These are phyloP conservation scores for honey bee (Apis mellifera) DNA, from an alignment of 1,140 invertebrate species.

Conservation along the genomic window Amel_HAv3.1 CM009932.2:11408001-11408500, in stretches of 20 bases:
- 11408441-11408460: no score
- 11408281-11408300: constrained; percentile 68
- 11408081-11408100: no score
- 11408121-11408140: no score
- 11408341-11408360: constrained; percentile 66
- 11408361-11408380: background rate
- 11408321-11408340: constrained; percentile 54
- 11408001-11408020: no score
- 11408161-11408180: constrained; percentile 54
- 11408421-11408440: no score
- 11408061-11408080: constrained; percentile 1
- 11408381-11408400: no score
- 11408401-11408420: no score
- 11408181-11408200: background rate
- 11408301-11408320: constrained; percentile 36
- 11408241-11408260: constrained; percentile 69
- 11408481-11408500: no score
- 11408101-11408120: background rate
- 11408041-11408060: background rate
- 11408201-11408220: constrained; percentile 48
- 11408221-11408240: constrained; percentile 49
- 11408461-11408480: no score
- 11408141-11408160: no score
- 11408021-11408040: no score
- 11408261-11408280: constrained; percentile 65